Percentiles rank a stretch among this genome's conserved stretches.
phyloP scores from a whole-genome alignment of 1,140 invertebrate genomes.

The Euura saliciscinereae region DNA sequence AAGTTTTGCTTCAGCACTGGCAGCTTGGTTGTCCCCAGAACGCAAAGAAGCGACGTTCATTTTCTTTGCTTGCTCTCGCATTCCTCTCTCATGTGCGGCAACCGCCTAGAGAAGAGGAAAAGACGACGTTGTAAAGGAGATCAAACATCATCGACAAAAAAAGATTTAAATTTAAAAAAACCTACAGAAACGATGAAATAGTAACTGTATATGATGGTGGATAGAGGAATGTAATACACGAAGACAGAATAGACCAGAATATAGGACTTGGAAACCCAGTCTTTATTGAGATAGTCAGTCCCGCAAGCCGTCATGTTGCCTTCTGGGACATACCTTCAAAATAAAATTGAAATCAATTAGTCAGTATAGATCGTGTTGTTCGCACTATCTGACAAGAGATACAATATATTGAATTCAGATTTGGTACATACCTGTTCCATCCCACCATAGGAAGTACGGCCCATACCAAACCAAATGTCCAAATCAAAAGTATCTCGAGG shows the following conservation, averaged over 20 bases:
- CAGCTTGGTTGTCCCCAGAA: constrained; percentile 69
- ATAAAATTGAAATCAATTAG: neutral
- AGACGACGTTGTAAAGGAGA: neutral
- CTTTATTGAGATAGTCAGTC: constrained; percentile 78
- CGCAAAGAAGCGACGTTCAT: constrained; percentile 83
- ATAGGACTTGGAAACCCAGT: constrained; percentile 71
- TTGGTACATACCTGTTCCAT: constrained; percentile 72
- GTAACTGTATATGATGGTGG: constrained; percentile 78
- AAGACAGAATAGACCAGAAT: constrained; percentile 74
- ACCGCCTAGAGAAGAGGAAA: constrained; percentile 63
- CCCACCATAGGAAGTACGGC: constrained; percentile 77
- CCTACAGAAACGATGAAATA: constrained; percentile 71
- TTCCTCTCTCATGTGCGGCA: constrained; percentile 78
- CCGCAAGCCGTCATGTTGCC: constrained; percentile 87
- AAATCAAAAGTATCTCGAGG: constrained; percentile 71
- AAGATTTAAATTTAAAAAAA: constrained; percentile 47
- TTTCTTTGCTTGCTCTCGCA: constrained; percentile 84
- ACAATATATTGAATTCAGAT: too few relatives aligned
- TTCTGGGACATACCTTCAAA: constrained; percentile 80
- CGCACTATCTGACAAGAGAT: neutral
- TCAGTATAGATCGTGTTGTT: neutral
- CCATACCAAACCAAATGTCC: constrained; percentile 72
- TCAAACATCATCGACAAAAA: neutral
- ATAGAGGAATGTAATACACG: constrained; percentile 74
- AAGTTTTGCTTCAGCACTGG: constrained; percentile 76